Conservation (phyloP, 2,888 invertebrate genomes). For the Oeneis ivallda region DNA sequence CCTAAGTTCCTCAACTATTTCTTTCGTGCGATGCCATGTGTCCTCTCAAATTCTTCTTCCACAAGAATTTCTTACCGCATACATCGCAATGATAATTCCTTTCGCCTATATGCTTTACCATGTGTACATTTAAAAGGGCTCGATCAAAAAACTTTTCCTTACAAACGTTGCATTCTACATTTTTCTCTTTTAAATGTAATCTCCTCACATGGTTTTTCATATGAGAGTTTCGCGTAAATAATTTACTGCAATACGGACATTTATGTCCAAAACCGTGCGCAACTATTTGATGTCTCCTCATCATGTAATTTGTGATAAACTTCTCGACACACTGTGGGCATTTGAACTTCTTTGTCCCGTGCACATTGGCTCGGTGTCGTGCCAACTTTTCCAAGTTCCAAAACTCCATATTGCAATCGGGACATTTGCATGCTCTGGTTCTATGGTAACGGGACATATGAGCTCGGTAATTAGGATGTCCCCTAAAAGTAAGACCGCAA, state of each 20-base stretch:
- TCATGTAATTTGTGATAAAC: constrained; percentile 48
- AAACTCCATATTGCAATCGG: constrained; percentile 48
- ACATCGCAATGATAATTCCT: constrained; percentile 76
- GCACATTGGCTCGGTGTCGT: constrained; percentile 47
- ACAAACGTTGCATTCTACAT: constrained; percentile 54
- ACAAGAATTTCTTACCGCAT: constrained; percentile 77
- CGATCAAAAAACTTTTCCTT: constrained; percentile 54
- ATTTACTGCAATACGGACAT: constrained; percentile 52
- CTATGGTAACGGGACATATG: constrained; percentile 46
- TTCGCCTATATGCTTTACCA: constrained; percentile 71
- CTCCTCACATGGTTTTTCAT: constrained; percentile 53
- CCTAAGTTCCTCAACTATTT: constrained; percentile 21
- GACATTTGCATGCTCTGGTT: constrained; percentile 43
- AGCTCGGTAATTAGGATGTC: constrained; percentile 43
- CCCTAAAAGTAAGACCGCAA: constrained; percentile 46
- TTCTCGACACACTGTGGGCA: constrained; percentile 49
- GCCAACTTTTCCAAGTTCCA: constrained; percentile 43
- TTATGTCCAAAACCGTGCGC: constrained; percentile 49
- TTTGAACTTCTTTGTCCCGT: constrained; percentile 47
- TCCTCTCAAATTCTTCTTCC: constrained; percentile 77
- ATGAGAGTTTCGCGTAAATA: constrained; percentile 51
- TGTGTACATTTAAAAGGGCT: constrained; percentile 55
- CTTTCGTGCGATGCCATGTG: constrained; percentile 59
- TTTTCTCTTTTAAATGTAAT: constrained; percentile 55
- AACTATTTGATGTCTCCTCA: constrained; percentile 48